Base-by-base conservation (phyloP, 2,797 vertebrate genomes). In the Tapera naevia region DNA sequence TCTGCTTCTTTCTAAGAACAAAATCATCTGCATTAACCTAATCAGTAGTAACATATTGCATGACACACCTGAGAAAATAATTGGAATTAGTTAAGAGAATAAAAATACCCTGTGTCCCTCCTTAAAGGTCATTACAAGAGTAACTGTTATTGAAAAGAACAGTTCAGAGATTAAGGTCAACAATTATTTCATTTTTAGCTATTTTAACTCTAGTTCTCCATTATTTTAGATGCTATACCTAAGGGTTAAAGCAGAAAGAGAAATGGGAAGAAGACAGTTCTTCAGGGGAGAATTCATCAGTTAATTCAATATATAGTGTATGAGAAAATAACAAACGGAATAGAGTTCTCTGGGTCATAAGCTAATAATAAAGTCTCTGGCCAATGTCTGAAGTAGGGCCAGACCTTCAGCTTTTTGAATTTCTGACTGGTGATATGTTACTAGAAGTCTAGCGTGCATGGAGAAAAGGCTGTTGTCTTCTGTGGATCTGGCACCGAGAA, bases 111-210 rank as follows among this genome's bases (percentile, higher is more conserved):
- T 88, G 33, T 95, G 53, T 96, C 37, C 32, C 30, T 93, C 43
- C 74, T 89, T 94, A 87, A 76, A 91, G 30, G 18, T 72, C 62
- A 92, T 88, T 83, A 74, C 23, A 69, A 92, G 69, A 57, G 28
- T 54, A 62, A 82, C 73, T 88, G 81, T 93, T 95, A 86, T 65
- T 94, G 78, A 96, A 97, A 91, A 32, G 74, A 95, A 93, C 83
- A 74, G 76, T 93, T 95, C 53, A 84, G 95, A 85, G 86, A 81
- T 67, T 93, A 95, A 22, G 88, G 93, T 89, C 76, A 96, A 88
- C 85, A 96, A 88, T 93, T 96, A 80, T 91, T 97, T 91, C 86
- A 91, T 94, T 96, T 96, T 95, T 86, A 86, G 83, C 56, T 91
- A 67, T 89, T 96, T 95, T 92, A 88, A 80, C 71, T 92, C 62